Evolutionary conservation across 2,113 vertebrate species (phyloP).

Genomic region (Platichthys flesus): DNA sequence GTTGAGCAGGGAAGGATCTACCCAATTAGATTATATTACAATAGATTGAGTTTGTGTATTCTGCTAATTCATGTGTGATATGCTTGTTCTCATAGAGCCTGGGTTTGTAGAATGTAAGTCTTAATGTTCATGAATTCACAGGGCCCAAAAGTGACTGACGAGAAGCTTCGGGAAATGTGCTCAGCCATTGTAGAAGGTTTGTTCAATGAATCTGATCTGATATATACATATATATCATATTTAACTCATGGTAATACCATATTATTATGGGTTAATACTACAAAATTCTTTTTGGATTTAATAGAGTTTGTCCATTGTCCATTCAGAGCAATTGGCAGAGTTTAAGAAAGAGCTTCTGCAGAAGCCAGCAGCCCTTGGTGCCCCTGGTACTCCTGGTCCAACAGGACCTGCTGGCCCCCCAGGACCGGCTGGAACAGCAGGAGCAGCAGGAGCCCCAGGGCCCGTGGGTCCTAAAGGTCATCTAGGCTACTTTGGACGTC

Average conservation of each 20-base stretch:
- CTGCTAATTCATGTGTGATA: neutral
- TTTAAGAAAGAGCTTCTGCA: conserved; percentile 82
- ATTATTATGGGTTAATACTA: neutral
- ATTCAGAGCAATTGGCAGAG: conserved; percentile 80
- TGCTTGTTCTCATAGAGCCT: neutral
- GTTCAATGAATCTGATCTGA: neutral
- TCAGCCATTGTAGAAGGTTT: conserved; percentile 81
- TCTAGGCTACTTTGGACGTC: conserved; percentile 82
- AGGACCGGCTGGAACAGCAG: conserved; percentile 75
- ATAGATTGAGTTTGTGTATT: neutral
- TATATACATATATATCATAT: neutral
- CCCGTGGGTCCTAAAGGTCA: conserved; percentile 76
- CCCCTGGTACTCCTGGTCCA: conserved; percentile 77
- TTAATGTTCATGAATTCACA: conserved; percentile 40
- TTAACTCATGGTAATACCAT: neutral
- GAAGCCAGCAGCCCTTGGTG: conserved; percentile 76
- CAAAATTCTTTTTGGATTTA: neutral
- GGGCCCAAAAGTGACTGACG: conserved; percentile 82
- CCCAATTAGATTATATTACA: no score
- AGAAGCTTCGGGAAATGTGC: conserved; percentile 83
- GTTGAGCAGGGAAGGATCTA: no score
- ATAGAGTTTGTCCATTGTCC: neutral
- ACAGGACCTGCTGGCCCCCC: conserved; percentile 75
- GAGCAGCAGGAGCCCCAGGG: conserved; percentile 73
- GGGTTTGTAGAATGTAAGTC: neutral